These are phyloP conservation scores for Bettongia penicillata DNA, from an alignment of 2,113 vertebrate species.

Conservation along the genomic window DNA sequence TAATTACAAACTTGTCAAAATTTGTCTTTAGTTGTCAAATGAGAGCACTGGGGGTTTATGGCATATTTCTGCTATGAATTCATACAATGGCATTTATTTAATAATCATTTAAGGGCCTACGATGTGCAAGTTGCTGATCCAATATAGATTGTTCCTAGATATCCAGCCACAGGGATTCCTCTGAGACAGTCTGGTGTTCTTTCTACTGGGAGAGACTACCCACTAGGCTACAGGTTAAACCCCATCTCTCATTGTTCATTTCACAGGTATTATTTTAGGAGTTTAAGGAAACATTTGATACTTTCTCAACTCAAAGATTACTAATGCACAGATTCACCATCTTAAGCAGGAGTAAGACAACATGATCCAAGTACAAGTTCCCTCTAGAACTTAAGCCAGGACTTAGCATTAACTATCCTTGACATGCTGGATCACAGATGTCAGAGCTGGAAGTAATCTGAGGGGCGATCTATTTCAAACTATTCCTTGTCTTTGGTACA, in stretches of 20 bases:
- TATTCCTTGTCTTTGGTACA: neutral
- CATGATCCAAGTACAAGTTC: neutral
- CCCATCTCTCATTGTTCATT: neutral
- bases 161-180: neutral
- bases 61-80: constrained; percentile 18
- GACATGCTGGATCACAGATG: neutral
- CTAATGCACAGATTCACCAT: neutral
- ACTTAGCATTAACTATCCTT: neutral
- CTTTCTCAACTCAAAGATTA: neutral
- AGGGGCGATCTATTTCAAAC: neutral
- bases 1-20: neutral
- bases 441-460: neutral
- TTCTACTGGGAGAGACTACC: neutral
- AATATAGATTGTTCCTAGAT: neutral
- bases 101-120: neutral
- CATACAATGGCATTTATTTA: neutral
- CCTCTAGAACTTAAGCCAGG: neutral
- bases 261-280: no score
- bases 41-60: neutral
- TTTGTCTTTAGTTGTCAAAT: neutral
- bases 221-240: no score
- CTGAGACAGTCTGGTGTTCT: neutral
- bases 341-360: neutral
- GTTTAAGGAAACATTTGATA: no score
- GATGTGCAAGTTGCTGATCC: neutral